Base-by-base conservation (phyloP, 2,888 invertebrate genomes). In the Meteorus colon region DNA sequence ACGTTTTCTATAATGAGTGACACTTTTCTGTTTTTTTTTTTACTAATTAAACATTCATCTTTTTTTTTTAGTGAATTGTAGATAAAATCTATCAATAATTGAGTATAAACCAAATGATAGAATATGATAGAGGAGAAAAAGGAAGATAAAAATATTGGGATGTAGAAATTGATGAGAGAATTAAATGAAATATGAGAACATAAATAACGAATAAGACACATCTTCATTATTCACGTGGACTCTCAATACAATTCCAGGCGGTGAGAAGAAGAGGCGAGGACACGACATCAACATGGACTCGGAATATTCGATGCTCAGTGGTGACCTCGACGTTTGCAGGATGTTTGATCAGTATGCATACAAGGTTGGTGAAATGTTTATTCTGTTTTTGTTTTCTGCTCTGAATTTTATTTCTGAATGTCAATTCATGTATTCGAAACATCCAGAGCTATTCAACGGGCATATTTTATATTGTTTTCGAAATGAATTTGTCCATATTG, bases 321-420 rank as follows among this genome's bases (percentile, higher is more conserved):
- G 91, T 89, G 92, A 92, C 88, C 89, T 90, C 82, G 91, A 91
- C 81, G 92, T 92, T 84, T 92, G 92, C 91, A 91, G 92, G 88
- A 93, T 93, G 93, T 93, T 93, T 87, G 93, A 93, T 88, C 93
- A 93, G 90, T 93, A 92, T 89, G 90, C 92, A 82, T 92, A 93
- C 89, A 93, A 93, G 93, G 93, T 93, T 89, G 87, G 88, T 85
- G 29, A 37, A 14, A 63, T 63, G 29, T 31, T 29, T n/a, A 29
- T 27, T 27, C 12, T 63, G 6, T 63, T 63, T 63, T 63, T 31
- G 6, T n/a, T 14, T 14, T 29, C 6, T 31, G 31, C 12, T 34
- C 29, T 29, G 8, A 8, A 63, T 63, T 63, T n/a, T n/a, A 63
- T 14, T 27, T 62, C 27, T 62, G 4, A 16, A 5, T n/a, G 16